phyloP scores from a whole-genome alignment of 2,888 invertebrate species.

The Drosophila pegasa region DNA sequence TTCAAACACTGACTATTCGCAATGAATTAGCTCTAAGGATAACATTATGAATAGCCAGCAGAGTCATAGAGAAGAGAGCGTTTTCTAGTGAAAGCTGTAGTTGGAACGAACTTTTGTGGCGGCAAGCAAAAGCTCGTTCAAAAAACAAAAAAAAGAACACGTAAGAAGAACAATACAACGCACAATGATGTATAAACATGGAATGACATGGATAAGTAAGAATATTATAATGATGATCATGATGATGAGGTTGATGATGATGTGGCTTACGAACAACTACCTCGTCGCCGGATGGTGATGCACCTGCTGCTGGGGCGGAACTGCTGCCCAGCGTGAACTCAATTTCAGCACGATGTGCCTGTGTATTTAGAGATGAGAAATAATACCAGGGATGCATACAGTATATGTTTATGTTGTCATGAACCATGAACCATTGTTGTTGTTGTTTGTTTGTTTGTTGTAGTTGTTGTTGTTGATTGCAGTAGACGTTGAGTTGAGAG shows the following conservation, averaged over 20 bases:
- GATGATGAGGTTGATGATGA: slow-evolving; percentile 29
- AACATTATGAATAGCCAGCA: slow-evolving; percentile 10
- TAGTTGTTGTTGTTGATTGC: slow-evolving; percentile 33
- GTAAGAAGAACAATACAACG: slow-evolving; percentile 38
- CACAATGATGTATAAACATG: slow-evolving; percentile 31
- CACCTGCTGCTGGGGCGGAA: slow-evolving; percentile 46
- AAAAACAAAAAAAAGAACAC: slow-evolving; percentile 18
- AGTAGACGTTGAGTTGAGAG: slow-evolving; percentile 33
- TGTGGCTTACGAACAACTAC: slow-evolving; percentile 86
- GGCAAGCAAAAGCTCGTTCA: slow-evolving; percentile 4
- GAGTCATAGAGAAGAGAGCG: not conserved
- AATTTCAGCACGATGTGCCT: slow-evolving; percentile 96
- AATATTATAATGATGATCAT: not conserved
- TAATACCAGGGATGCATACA: slow-evolving; percentile 57
- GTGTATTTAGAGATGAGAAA: slow-evolving; percentile 52
- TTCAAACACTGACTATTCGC: slow-evolving; percentile 18
- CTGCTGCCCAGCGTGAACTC: slow-evolving; percentile 93
- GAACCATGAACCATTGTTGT: slow-evolving; percentile 65
- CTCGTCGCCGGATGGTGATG: slow-evolving; percentile 89
- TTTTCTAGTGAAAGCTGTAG: slow-evolving; percentile 29
- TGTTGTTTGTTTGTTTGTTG: slow-evolving; percentile 45
- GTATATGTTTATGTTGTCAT: slow-evolving; percentile 54
- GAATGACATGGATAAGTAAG: slow-evolving; percentile 18
- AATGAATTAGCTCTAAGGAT: not conserved
- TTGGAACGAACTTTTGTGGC: slow-evolving; percentile 6